These are phyloP conservation scores for Cynodonichthys magdalenae DNA, from an alignment of 2,797 vertebrate species.

Conservation along the genomic window DNA sequence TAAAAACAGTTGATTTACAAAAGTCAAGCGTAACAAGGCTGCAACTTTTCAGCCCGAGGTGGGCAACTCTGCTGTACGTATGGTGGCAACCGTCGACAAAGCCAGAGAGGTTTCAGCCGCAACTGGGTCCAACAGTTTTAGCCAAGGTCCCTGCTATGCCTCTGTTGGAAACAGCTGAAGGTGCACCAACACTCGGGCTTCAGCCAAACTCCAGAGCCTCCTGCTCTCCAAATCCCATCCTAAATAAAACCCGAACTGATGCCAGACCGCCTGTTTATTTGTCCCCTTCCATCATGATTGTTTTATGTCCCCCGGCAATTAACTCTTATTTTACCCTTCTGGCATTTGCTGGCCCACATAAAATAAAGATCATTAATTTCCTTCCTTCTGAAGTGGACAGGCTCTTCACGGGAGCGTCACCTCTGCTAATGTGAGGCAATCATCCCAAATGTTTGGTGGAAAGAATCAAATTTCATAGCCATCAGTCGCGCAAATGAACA, in stretches of 20 bases:
- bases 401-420: slow-evolving; percentile 42
- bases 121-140: slow-evolving; percentile 45
- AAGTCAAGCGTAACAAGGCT: slow-evolving; percentile 3
- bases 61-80: slow-evolving; percentile 14
- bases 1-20: no score
- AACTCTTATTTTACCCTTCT: slow-evolving; percentile 76
- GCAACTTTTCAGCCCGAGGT: slow-evolving; percentile 23
- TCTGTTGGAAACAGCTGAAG: slow-evolving; percentile 53
- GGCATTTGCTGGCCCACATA: slow-evolving; percentile 81
- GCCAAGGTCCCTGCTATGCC: slow-evolving; percentile 34
- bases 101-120: slow-evolving; percentile 16
- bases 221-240: slow-evolving; percentile 57
- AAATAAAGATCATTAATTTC: slow-evolving; percentile 76
- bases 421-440: slow-evolving; percentile 62
- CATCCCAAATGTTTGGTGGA: slow-evolving; percentile 67
- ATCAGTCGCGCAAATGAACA: slow-evolving; percentile 57
- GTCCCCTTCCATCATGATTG: slow-evolving; percentile 55
- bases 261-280: slow-evolving; percentile 69
- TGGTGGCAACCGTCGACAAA: slow-evolving; percentile 26
- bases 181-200: slow-evolving; percentile 55
- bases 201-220: slow-evolving; percentile 53
- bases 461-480: slow-evolving; percentile 69
- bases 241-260: slow-evolving; percentile 45
- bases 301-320: slow-evolving; percentile 72
- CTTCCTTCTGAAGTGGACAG: slow-evolving; percentile 61